A percentile compares a stretch with the other conserved stretches of the same genome.
Evolutionary conservation across 2,797 vertebrate species (phyloP).

Genomic region (Morelia viridis): DNA sequence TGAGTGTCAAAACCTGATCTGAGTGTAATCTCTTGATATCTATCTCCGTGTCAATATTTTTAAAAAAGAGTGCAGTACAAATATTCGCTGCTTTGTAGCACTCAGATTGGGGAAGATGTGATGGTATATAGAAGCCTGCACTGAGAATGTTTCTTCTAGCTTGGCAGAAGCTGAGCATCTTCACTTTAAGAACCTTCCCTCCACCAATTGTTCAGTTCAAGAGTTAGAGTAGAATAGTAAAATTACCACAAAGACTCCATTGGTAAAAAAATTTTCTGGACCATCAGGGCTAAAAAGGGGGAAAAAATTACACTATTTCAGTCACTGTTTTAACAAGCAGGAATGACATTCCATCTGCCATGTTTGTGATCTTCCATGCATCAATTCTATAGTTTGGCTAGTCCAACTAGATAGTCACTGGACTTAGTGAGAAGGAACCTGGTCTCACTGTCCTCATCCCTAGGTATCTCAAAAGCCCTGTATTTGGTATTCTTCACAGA

Average conservation of each 20-base stretch:
- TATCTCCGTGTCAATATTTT: neutral
- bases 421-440: neutral
- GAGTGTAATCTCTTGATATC: neutral
- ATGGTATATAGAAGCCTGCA: neutral
- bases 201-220: neutral
- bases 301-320: conserved; percentile 24
- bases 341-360: neutral
- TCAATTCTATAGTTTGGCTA: neutral
- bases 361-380: neutral
- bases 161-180: fast-evolving
- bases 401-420: neutral
- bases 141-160: neutral
- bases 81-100: neutral
- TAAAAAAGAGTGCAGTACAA: neutral
- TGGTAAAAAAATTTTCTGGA: conserved; percentile 77
- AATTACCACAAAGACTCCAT: conserved; percentile 86
- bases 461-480: neutral
- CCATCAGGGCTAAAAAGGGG: conserved; percentile 74
- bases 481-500: neutral
- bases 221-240: conserved; percentile 29
- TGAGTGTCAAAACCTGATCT: neutral
- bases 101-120: neutral
- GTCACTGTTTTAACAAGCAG: neutral
- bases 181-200: neutral
- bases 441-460: neutral